A percentile compares a stretch with the other conserved stretches of the same genome.
phyloP scores from a whole-genome alignment of 2,113 vertebrate species.

The Lepisosteus oculatus region DNA sequence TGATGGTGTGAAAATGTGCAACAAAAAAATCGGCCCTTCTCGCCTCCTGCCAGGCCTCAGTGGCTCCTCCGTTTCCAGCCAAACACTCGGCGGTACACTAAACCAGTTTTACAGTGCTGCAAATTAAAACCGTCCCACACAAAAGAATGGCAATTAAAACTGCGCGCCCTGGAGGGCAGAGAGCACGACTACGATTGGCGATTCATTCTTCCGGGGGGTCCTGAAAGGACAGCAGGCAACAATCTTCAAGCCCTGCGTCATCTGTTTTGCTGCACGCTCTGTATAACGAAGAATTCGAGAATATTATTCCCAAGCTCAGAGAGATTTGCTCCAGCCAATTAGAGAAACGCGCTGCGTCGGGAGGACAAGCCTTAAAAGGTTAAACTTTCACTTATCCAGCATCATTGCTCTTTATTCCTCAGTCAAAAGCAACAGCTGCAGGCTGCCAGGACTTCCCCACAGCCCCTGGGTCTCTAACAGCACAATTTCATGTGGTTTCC shows the following conservation, averaged over 20 bases:
- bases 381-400: constrained; percentile 9
- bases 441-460: constrained; percentile 14
- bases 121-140: too few species aligned
- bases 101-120: too few species aligned
- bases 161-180: too few species aligned
- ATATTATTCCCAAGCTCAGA: background rate
- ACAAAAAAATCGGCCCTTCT: too few species aligned
- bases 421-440: constrained; percentile 29
- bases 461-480: constrained; percentile 24
- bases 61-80: too few species aligned
- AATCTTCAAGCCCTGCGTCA: background rate
- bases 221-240: too few species aligned
- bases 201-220: background rate
- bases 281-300: background rate
- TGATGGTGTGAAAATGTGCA: too few species aligned
- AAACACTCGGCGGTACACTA: too few species aligned
- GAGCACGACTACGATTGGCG: too few species aligned
- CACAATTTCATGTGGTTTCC: constrained; percentile 42
- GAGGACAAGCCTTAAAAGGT: constrained; percentile 10
- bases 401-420: background rate
- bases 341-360: background rate
- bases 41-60: too few species aligned
- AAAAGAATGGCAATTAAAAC: too few species aligned
- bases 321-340: constrained; percentile 1
- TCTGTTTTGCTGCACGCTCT: background rate